Evolutionary conservation across 2,888 invertebrate genomes (phyloP).

Genomic region (Leistus spinibarbis): DNA sequence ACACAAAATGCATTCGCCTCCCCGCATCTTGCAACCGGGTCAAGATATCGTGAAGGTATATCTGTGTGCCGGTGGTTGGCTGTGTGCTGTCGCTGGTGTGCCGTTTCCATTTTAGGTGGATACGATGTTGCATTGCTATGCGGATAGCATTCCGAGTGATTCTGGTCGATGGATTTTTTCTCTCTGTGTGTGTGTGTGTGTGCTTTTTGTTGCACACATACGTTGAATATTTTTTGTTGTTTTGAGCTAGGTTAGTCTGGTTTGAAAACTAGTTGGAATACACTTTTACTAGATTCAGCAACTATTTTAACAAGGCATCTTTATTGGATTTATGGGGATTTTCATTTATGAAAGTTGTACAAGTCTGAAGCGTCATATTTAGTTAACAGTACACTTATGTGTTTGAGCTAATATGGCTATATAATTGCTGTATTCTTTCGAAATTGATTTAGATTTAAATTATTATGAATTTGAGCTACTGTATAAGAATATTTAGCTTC

Average conservation of each 20-base stretch:
- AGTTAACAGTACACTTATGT: too few relatives aligned
- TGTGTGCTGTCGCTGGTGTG: not conserved
- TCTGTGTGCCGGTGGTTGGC: not conserved
- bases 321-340: too few relatives aligned
- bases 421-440: too few relatives aligned
- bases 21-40: not conserved
- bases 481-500: too few relatives aligned
- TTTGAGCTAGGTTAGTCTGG: not conserved
- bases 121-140: not conserved
- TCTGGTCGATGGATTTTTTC: not conserved
- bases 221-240: not conserved
- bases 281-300: not conserved
- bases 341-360: not conserved
- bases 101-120: not conserved
- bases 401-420: too few relatives aligned
- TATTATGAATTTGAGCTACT: too few relatives aligned
- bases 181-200: too few relatives aligned
- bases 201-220: not conserved
- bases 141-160: not conserved
- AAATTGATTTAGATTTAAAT: too few relatives aligned
- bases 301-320: not conserved
- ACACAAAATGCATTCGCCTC: not conserved
- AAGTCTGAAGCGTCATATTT: too few relatives aligned
- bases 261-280: not conserved
- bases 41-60: not conserved